Conservation (phyloP, 2,113 vertebrate genomes). For the Aldabrachelys gigantea region DNA sequence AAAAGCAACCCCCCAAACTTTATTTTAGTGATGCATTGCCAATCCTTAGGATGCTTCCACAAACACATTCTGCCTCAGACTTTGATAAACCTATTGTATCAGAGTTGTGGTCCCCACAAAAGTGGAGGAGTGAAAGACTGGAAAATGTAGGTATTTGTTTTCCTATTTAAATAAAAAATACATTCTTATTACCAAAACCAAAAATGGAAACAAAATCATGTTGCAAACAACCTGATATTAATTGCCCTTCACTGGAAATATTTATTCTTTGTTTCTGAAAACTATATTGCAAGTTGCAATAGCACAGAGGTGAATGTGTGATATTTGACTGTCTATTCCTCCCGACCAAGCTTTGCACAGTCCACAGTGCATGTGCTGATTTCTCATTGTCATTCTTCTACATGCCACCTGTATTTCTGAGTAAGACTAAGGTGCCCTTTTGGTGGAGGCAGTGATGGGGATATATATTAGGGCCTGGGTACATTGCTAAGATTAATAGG, state of each 20-base stretch:
- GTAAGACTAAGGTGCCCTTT: background rate
- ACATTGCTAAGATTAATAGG: background rate
- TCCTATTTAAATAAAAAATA: background rate
- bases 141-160: too few relatives aligned
- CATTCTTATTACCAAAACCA: background rate
- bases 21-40: too few relatives aligned
- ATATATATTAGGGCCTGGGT: background rate
- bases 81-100: too few relatives aligned
- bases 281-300: background rate
- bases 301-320: background rate
- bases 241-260: background rate
- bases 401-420: too few relatives aligned
- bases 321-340: background rate
- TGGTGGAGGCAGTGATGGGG: background rate
- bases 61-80: too few relatives aligned
- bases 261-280: background rate
- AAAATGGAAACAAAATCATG: background rate
- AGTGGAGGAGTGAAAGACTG: too few relatives aligned
- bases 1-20: too few relatives aligned
- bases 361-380: too few relatives aligned
- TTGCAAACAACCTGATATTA: background rate
- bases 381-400: too few relatives aligned
- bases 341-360: background rate
- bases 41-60: too few relatives aligned
- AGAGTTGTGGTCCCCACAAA: too few relatives aligned